phyloP scores from a whole-genome alignment of 2,888 invertebrate species.

The Andrena fulva region DNA sequence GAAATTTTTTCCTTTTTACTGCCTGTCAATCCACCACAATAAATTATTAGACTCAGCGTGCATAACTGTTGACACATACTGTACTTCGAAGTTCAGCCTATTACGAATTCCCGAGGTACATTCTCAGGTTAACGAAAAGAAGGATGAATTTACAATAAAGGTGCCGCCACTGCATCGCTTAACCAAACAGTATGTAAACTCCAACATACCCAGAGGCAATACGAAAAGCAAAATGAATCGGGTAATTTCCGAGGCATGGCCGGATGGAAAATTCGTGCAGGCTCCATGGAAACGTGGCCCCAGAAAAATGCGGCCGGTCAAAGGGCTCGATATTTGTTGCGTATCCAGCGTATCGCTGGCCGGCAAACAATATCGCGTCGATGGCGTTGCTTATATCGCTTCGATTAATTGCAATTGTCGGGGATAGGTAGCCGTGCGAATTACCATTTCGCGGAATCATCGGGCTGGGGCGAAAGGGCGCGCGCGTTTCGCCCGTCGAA shows the following conservation, averaged over 20 bases:
- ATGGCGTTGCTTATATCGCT: slow-evolving; percentile 50
- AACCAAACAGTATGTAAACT: background rate
- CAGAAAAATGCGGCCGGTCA: slow-evolving; percentile 13
- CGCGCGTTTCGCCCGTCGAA: slow-evolving; percentile 8
- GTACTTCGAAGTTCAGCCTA: too few relatives aligned
- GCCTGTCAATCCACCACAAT: too few relatives aligned
- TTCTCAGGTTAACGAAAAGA: too few relatives aligned
- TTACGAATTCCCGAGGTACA: too few relatives aligned
- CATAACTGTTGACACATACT: too few relatives aligned
- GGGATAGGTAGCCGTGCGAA: background rate
- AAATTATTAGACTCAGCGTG: too few relatives aligned
- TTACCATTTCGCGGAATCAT: slow-evolving; percentile 15
- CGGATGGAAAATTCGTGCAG: slow-evolving; percentile 37
- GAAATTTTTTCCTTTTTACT: too few relatives aligned
- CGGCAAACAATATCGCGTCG: slow-evolving; percentile 45
- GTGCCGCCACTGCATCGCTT: background rate
- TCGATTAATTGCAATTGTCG: slow-evolving; percentile 48
- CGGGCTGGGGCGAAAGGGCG: background rate
- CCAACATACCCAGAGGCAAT: background rate
- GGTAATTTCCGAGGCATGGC: background rate
- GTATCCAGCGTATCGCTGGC: background rate
- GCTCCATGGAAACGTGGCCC: slow-evolving; percentile 22
- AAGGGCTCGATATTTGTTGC: slow-evolving; percentile 17
- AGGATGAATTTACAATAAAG: background rate
- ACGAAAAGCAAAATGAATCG: background rate